Evolutionary conservation across 2,888 invertebrate species (phyloP).

Genomic region (Dasysyrphus tricinctus): DNA sequence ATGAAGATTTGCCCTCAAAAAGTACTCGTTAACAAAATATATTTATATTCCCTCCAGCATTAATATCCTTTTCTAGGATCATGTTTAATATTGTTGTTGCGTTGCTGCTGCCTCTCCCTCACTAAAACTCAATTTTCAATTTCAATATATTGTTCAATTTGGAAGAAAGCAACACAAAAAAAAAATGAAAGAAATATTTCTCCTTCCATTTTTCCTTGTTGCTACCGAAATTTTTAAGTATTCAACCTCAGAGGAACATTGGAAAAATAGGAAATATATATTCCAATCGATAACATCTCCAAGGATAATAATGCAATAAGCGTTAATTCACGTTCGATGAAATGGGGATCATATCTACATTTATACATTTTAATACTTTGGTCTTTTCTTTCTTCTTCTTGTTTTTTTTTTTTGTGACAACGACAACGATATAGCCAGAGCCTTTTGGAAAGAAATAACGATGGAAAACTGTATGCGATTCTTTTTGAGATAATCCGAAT

Average conservation of each 20-base stretch:
- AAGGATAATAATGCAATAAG: slow-evolving; percentile 75
- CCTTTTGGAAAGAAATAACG: slow-evolving; percentile 27
- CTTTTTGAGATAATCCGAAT: slow-evolving; percentile 66
- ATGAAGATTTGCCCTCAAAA: slow-evolving; percentile 57
- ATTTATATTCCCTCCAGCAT: slow-evolving; percentile 41
- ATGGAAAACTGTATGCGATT: slow-evolving; percentile 59
- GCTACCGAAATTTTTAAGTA: slow-evolving; percentile 54
- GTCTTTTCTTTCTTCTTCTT: slow-evolving; percentile 3
- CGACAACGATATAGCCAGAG: slow-evolving; percentile 11
- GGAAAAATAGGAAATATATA: slow-evolving; percentile 42
- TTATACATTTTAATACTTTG: slow-evolving; percentile 27
- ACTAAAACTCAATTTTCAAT: slow-evolving; percentile 24
- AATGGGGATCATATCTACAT: slow-evolving; percentile 53
- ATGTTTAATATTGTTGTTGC: neutral
- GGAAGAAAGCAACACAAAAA: neutral
- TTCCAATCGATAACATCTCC: slow-evolving; percentile 71
- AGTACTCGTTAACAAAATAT: slow-evolving; percentile 56
- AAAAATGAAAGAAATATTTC: slow-evolving; percentile 6
- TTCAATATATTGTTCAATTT: slow-evolving; percentile 48
- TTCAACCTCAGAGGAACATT: slow-evolving; percentile 62
- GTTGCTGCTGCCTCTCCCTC: neutral
- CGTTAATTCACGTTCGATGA: slow-evolving; percentile 73
- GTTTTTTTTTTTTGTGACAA: slow-evolving; percentile 21
- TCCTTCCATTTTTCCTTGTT: slow-evolving; percentile 15
- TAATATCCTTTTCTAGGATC: slow-evolving; percentile 48